Evolutionary conservation across 2,888 invertebrate genomes (phyloP).

Genomic region (Hylaea fasciaria): DNA sequence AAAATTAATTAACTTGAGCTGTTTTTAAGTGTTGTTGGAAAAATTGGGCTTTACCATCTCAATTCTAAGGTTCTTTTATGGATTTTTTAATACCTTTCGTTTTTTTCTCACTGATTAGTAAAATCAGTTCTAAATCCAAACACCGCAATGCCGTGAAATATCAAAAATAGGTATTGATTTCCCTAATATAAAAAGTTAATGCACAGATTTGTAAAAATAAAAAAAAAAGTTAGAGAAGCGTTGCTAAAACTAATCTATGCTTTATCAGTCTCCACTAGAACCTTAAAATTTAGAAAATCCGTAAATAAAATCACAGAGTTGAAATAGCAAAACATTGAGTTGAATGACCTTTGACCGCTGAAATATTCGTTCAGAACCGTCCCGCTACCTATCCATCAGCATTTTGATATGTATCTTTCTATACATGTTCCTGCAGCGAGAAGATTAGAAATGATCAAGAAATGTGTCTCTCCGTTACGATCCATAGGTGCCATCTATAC

Average conservation of each 20-base stretch:
- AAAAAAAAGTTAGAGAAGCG: constrained; percentile 80
- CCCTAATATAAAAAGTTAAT: constrained; percentile 62
- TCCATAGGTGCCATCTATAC: constrained; percentile 76
- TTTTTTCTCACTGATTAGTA: constrained; percentile 50
- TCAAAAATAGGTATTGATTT: constrained; percentile 48
- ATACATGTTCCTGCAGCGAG: constrained; percentile 72
- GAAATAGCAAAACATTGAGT: constrained; percentile 81
- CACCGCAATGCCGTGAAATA: constrained; percentile 45
- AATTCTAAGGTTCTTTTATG: constrained; percentile 19
- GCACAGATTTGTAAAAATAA: constrained; percentile 67
- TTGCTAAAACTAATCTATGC: constrained; percentile 85
- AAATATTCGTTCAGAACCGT: constrained; percentile 52
- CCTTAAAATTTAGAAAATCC: constrained; percentile 84
- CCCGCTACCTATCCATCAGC: constrained; percentile 69
- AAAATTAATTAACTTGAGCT: background rate
- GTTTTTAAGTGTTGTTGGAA: background rate
- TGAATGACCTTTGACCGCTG: constrained; percentile 65
- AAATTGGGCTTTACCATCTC: constrained; percentile 2
- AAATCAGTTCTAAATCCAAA: constrained; percentile 55
- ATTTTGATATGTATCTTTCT: constrained; percentile 83
- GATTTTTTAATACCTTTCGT: background rate
- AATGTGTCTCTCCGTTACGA: constrained; percentile 79
- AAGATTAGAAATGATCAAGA: constrained; percentile 62
- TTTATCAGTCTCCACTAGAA: constrained; percentile 85
- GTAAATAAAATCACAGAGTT: constrained; percentile 84